Evolutionary conservation across 2,113 vertebrate species (phyloP), one percentile per base, ranked within the genome.

Genomic region (Pseudolaguvia tuberculata): DNA sequence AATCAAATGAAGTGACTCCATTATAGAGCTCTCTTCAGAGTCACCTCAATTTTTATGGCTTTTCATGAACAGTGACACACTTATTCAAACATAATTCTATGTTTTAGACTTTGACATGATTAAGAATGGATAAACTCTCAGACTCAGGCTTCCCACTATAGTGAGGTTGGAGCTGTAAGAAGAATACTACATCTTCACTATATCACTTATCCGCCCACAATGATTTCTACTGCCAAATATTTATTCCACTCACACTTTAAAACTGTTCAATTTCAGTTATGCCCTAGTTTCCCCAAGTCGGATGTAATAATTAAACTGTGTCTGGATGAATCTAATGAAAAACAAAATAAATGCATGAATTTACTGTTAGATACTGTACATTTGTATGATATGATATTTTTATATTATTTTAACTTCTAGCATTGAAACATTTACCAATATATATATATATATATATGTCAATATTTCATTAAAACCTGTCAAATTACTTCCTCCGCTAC

Each of bases 211-310:
- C 4, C 18, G 39, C 9, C 57, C 18, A 63, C 61, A 45, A 45
- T 45, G 2, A 10, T 45, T 63, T 42, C 20, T 63, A 63, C 35
- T 21, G 11, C 20, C 35, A 5, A 63, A 23, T 21, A 45, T 15
- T 21, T 13, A 65, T 47, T 65, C 21, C n/a, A 25, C n/a, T 65
- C n/a, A 47, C 21, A 47, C 47, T 45, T 25, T 3, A 65, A 47
- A 15, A 3, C 1, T 42, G 61, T 15, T 23, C n/a, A 2, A 35
- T 72, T 72, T 50, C 25, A 65, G 53, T 73, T 72, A 39, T 17
- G 39, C 58, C 21, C 17, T 35, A 45, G 35, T 27, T 63, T 75
- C 70, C 7, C n/a, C 23, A 79, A 2, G 29, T 58, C 67, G 68
- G 55, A 35, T 23, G 29, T 25, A 25, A 51, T 63, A 55, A 56